Evolutionary conservation across 92 coral and sea anemone genomes (phyloP).

Genomic region (Virgularia gustaviana): DNA sequence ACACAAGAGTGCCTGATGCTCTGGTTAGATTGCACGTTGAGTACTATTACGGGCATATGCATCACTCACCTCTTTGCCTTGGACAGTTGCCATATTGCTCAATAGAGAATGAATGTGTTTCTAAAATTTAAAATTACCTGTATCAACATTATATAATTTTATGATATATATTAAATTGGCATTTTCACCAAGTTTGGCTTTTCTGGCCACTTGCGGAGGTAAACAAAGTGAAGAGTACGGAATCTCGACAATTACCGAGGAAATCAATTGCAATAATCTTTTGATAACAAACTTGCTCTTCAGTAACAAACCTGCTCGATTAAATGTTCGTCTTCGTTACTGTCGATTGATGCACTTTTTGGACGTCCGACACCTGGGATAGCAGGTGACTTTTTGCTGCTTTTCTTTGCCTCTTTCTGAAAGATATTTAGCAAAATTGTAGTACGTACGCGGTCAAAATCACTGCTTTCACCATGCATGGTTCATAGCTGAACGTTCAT

Average conservation of each 20-base stretch:
- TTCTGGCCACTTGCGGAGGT: no score
- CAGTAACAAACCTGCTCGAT: constrained; percentile 85
- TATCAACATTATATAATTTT: no score
- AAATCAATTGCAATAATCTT: no score
- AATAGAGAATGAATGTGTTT: constrained; percentile 82
- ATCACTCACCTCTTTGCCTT: constrained; percentile 74
- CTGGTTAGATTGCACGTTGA: not conserved
- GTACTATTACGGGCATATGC: not conserved
- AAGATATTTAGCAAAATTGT: not conserved
- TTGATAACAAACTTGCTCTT: not conserved
- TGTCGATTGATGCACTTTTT: constrained; percentile 58
- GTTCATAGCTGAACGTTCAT: no score
- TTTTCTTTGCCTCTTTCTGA: constrained; percentile 77
- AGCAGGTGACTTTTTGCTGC: constrained; percentile 77
- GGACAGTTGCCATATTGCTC: constrained; percentile 89
- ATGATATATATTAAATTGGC: no score
- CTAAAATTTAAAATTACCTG: no score
- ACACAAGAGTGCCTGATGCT: not conserved
- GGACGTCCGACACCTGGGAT: constrained; percentile 66
- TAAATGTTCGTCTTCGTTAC: constrained; percentile 88
- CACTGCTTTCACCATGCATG: no score
- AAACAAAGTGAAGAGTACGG: no score
- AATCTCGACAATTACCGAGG: no score
- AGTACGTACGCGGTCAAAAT: not conserved
- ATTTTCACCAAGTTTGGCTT: no score